Evolutionary conservation across 2,888 invertebrate species (phyloP), one percentile per base, ranked within the genome.

Genomic region (Stenoptilia bipunctidactyla): DNA sequence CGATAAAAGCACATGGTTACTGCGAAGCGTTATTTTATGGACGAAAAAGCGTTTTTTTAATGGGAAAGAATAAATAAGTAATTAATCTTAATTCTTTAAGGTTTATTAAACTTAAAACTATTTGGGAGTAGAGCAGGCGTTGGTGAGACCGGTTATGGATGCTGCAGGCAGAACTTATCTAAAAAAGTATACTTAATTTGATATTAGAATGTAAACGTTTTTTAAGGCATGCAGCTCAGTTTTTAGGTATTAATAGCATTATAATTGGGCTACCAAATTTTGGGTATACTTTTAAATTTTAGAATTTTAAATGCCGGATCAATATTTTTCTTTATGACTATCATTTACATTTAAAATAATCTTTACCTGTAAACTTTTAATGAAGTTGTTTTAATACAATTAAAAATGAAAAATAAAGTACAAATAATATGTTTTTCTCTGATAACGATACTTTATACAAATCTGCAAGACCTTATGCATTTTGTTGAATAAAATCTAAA

Each of bases 1-100:
- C 12, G 30, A 9, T 30, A 30, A 9, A 30, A 9, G 12, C 12
- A 30, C 30, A 30, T 30, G 30, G 2, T 12, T 3, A 20, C 20
- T 20, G 20, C 4, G n/a, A 30, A 10, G 10, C 4, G 12, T 30
- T n/a, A 8, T 30, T 10, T 12, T 30, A 8, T 12, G 12, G 12
- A 30, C 6, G 10, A n/a, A 30, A 30, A 30, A 10, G 30, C 30
- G 20, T 20, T 20, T n/a, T n/a, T n/a, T 30, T 30, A 12, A 30
- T 8, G n/a, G 3, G 10, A 30, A 10, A 30, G n/a, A n/a, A 30
- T 30, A 8, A 30, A 30, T 30, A 30, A 3, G 30, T 12, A 30
- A 30, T 30, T 30, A 30, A 30, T 30, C 30, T 30, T 30, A 30
- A 30, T 30, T 30, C 30, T 30, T 12, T n/a, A 30, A 30, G n/a